Conservation (phyloP, 2,113 vertebrate species). For the Sander lucioperca region DNA sequence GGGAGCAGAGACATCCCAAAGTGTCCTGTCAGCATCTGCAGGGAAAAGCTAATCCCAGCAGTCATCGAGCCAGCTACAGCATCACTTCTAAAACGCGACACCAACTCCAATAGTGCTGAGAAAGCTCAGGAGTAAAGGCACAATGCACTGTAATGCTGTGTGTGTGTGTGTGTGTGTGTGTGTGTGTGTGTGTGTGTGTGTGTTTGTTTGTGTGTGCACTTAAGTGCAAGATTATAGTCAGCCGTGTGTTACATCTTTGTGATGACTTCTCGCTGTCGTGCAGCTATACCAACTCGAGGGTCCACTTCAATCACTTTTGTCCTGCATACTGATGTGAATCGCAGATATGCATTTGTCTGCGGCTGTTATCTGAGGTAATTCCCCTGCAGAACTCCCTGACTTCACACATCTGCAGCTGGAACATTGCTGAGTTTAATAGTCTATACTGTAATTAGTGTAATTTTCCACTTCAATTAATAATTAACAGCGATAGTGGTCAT, state of each 20-base stretch:
- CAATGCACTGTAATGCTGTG: conserved; percentile 20
- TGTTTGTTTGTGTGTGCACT: background rate
- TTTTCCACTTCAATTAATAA: conserved; percentile 54
- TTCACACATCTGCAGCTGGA: conserved; percentile 34
- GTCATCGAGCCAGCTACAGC: conserved; percentile 50
- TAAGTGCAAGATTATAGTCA: conserved; percentile 20
- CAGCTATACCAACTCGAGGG: conserved; percentile 44
- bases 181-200: conserved; percentile 12
- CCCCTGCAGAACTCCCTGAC: conserved; percentile 26
- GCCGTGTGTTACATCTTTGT: conserved; percentile 28
- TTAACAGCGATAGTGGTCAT: conserved; percentile 38
- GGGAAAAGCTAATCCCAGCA: conserved; percentile 57
- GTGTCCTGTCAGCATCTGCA: conserved; percentile 72
- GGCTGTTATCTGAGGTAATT: conserved; percentile 36
- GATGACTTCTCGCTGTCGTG: conserved; percentile 24
- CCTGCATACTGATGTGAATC: conserved; percentile 35
- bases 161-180: conserved; percentile 12
- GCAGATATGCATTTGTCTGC: conserved; percentile 29
- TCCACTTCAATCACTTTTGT: conserved; percentile 41
- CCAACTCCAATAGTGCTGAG: conserved; percentile 79
- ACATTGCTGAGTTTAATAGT: conserved; percentile 38
- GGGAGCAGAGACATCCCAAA: conserved; percentile 42
- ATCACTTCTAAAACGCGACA: conserved; percentile 76
- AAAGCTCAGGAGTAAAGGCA: conserved; percentile 51
- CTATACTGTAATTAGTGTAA: conserved; percentile 40